Evolutionary conservation across 30 jellyfish, hydroid and myxozoan species (phyloP).

Genomic region (Aurelia sp.): DNA sequence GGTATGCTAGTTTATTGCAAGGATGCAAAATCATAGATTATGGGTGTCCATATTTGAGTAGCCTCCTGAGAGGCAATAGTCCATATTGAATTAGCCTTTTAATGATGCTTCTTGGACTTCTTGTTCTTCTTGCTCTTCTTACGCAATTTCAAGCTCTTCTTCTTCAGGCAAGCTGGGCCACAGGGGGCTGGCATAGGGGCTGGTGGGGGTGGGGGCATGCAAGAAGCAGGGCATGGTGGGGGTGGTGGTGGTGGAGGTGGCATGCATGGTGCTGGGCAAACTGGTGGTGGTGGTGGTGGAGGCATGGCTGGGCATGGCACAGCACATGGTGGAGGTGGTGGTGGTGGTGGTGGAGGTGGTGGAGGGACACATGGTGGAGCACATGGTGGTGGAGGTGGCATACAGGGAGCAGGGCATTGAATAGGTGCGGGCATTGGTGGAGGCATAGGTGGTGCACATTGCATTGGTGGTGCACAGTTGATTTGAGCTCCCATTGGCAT

Average conservation of each 20-base stretch:
- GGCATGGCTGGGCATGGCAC: constrained; percentile 84
- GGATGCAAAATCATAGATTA: neutral
- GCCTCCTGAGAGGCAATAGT: neutral
- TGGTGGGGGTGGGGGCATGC: constrained; percentile 82
- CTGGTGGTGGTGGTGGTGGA: constrained; percentile 95
- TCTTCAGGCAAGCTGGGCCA: constrained; percentile 77
- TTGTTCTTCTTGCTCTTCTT: constrained; percentile 62
- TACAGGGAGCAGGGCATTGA: constrained; percentile 74
- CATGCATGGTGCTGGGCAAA: constrained; percentile 76
- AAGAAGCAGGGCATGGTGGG: constrained; percentile 65
- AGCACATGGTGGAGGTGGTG: constrained; percentile 86
- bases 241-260: constrained; percentile 90
- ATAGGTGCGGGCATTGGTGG: constrained; percentile 77
- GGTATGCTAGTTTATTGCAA: neutral
- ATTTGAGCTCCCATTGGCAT: constrained; percentile 75
- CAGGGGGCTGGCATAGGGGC: constrained; percentile 76
- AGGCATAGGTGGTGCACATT: constrained; percentile 73
- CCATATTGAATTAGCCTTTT: constrained; percentile 8
- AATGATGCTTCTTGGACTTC: constrained; percentile 70
- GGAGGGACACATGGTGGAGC: constrained; percentile 82
- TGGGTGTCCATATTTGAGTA: constrained; percentile 28
- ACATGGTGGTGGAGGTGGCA: constrained; percentile 75
- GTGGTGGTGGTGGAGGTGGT: constrained; percentile 83
- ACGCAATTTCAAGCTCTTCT: constrained; percentile 74
- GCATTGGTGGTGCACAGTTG: constrained; percentile 79